These are phyloP conservation scores for Taxidea taxus DNA, from an alignment of 2,113 vertebrate genomes.

Conservation along the genomic window DNA sequence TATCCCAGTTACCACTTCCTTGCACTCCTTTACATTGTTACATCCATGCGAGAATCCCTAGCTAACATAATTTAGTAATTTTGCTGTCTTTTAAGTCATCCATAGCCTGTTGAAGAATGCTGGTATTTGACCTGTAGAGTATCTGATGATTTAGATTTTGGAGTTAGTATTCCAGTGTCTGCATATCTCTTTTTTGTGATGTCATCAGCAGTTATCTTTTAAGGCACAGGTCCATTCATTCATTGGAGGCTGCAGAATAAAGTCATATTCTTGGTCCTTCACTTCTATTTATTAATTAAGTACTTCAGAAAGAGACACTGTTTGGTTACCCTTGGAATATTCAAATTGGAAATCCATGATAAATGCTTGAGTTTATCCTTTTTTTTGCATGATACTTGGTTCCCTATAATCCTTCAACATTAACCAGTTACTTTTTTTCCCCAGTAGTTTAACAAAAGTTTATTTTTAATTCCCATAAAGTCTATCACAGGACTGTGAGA, in stretches of 20 bases:
- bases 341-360: background rate
- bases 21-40: background rate
- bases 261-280: background rate
- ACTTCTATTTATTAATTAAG: background rate
- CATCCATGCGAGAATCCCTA: background rate
- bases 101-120: background rate
- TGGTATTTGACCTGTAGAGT: background rate
- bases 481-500: background rate
- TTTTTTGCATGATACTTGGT: background rate
- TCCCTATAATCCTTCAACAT: background rate
- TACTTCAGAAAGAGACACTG: background rate
- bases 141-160: background rate
- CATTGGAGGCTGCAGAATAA: background rate
- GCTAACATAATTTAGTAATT: background rate
- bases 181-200: background rate
- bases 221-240: background rate
- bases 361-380: background rate
- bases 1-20: background rate
- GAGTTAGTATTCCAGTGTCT: background rate
- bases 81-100: background rate
- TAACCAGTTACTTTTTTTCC: background rate
- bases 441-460: background rate
- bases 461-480: background rate
- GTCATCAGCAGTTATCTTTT: background rate
- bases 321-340: background rate